Conservation (phyloP, 1,140 invertebrate genomes). For the Anadara kagoshimensis region DNA sequence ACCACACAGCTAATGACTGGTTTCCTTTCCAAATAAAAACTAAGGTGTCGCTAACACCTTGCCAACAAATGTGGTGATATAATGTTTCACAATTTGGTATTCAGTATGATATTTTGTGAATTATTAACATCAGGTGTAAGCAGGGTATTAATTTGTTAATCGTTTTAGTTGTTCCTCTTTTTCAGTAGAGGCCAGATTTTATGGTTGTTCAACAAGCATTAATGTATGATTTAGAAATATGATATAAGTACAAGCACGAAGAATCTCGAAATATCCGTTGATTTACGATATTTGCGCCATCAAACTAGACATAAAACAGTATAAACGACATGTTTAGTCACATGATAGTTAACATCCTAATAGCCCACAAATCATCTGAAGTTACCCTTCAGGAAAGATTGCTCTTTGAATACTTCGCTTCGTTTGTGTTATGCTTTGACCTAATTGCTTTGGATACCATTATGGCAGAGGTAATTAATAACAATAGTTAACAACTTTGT, state of each 20-base stretch:
- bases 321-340: slow-evolving; percentile 15
- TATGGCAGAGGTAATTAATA: no score
- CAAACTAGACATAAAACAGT: slow-evolving; percentile 14
- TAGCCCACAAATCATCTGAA: slow-evolving; percentile 6
- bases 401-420: no score
- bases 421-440: no score
- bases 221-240: slow-evolving; percentile 8
- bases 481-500: no score
- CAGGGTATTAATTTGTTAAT: slow-evolving; percentile 18
- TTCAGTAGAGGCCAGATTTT: slow-evolving; percentile 12
- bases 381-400: no score
- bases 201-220: slow-evolving; percentile 14
- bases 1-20: slow-evolving; percentile 1
- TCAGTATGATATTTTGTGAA: slow-evolving; percentile 1
- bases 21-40: slow-evolving; percentile 16
- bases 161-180: slow-evolving; percentile 15
- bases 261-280: background rate
- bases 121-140: slow-evolving; percentile 13
- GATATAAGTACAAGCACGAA: slow-evolving; percentile 1
- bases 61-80: slow-evolving; percentile 22
- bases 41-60: slow-evolving; percentile 5
- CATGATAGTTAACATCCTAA: slow-evolving; percentile 12
- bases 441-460: no score
- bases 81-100: slow-evolving; percentile 8
- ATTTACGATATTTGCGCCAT: slow-evolving; percentile 14